phyloP scores from a whole-genome alignment of 2,888 invertebrate species.

The Drosophila lacicola region DNA sequence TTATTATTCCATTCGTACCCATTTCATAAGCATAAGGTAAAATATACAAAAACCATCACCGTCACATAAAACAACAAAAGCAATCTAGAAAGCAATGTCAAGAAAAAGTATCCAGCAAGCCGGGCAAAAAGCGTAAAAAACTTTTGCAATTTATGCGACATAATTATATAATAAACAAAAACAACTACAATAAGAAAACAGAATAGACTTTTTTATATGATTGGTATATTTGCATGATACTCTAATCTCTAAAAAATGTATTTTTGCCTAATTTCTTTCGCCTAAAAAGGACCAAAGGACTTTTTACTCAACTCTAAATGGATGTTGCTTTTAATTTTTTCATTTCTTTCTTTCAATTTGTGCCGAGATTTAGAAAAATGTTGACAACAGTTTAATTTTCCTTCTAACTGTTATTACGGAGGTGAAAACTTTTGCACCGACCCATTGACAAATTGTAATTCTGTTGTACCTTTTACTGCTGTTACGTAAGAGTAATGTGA shows the following conservation, averaged over 20 bases:
- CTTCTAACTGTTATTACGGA: slow-evolving; percentile 23
- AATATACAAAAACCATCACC: slow-evolving; percentile 16
- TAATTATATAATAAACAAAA: slow-evolving; percentile 76
- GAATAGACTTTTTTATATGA: neutral
- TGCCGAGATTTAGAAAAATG: slow-evolving; percentile 55
- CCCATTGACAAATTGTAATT: slow-evolving; percentile 41
- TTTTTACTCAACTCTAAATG: no score
- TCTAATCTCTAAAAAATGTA: slow-evolving; percentile 10
- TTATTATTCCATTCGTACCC: neutral
- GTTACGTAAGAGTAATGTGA: slow-evolving; percentile 12
- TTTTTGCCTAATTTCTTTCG: neutral
- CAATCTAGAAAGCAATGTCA: slow-evolving; percentile 49
- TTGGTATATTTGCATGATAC: neutral
- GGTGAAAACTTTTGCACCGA: slow-evolving; percentile 50
- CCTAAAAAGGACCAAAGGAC: no score
- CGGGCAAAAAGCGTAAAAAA: slow-evolving; percentile 65
- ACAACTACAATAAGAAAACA: slow-evolving; percentile 32
- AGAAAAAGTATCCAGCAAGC: slow-evolving; percentile 38
- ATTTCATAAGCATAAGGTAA: neutral
- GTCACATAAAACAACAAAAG: slow-evolving; percentile 25
- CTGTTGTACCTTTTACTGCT: slow-evolving; percentile 6
- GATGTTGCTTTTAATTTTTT: neutral
- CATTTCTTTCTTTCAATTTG: neutral
- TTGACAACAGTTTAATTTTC: slow-evolving; percentile 67
- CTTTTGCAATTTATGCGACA: slow-evolving; percentile 82